These are phyloP conservation scores for Mythimna impura DNA, from an alignment of 2,888 invertebrate genomes.

Conservation along the genomic window DNA sequence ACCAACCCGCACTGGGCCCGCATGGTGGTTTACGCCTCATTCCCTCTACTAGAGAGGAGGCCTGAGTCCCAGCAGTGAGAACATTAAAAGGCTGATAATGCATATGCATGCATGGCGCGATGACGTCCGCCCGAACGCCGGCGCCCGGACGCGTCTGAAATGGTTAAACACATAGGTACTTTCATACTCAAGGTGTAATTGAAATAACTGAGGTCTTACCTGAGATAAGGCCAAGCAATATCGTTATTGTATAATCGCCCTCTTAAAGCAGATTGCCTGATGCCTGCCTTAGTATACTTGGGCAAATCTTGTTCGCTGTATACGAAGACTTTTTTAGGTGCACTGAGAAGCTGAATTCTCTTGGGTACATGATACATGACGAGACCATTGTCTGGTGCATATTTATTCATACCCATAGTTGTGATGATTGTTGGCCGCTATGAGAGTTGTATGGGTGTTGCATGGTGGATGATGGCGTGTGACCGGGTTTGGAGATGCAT, in stretches of 20 bases:
- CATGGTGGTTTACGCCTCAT: too few species aligned
- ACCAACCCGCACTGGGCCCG: too few species aligned
- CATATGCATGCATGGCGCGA: too few species aligned
- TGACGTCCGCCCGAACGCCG: too few species aligned
- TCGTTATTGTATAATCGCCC: conserved; percentile 74
- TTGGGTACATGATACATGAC: conserved; percentile 72
- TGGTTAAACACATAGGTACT: background rate
- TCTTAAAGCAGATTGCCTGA: conserved; percentile 78
- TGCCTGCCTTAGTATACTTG: conserved; percentile 71
- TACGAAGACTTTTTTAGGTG: conserved; percentile 73
- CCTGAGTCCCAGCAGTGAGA: too few species aligned
- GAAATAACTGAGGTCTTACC: conserved; percentile 70
- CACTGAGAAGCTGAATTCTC: conserved; percentile 78
- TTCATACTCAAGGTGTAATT: background rate
- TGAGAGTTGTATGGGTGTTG: conserved; percentile 54
- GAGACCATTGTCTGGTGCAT: conserved; percentile 52
- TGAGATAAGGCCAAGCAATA: conserved; percentile 81
- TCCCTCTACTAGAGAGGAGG: too few species aligned
- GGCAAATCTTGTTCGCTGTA: conserved; percentile 80
- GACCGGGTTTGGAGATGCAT: conserved; percentile 24
- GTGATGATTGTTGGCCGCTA: conserved; percentile 67
- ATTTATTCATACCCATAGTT: conserved; percentile 74
- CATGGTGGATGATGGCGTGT: conserved; percentile 4
- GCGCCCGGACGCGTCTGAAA: too few species aligned
- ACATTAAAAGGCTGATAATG: too few species aligned